Evolutionary conservation across 2,888 invertebrate genomes (phyloP).

Genomic region (Agrochola macilenta): DNA sequence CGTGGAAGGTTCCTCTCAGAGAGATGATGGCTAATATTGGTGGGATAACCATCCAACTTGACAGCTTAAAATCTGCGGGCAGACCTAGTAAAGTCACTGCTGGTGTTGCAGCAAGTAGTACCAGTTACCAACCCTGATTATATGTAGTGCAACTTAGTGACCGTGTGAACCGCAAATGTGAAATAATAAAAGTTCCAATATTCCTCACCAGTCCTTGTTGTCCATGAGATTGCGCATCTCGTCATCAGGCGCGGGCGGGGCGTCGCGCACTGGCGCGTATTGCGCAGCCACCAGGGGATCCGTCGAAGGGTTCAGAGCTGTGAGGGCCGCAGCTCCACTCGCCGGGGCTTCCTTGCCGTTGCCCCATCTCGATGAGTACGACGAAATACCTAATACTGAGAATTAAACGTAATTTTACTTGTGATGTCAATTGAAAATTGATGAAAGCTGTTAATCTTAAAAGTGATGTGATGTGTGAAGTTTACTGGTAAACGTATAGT

Average conservation of each 20-base stretch:
- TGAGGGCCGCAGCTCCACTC: conserved; percentile 89
- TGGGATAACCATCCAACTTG: not conserved
- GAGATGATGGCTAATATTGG: conserved; percentile 1
- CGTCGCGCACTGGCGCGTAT: conserved; percentile 94
- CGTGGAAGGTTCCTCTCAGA: too few relatives aligned
- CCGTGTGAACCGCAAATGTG: not conserved
- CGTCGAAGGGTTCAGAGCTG: conserved; percentile 94
- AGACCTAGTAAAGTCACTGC: not conserved
- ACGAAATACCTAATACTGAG: conserved; percentile 80
- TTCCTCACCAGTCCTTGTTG: conserved; percentile 92
- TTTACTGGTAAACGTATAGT: not conserved
- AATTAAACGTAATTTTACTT: not conserved
- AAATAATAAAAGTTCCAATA: not conserved
- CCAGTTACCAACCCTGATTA: not conserved
- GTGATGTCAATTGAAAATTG: too few relatives aligned
- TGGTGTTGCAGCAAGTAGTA: not conserved
- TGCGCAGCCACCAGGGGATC: conserved; percentile 94
- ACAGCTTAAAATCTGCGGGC: not conserved
- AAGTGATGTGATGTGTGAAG: not conserved
- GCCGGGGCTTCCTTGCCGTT: conserved; percentile 89
- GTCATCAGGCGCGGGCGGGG: conserved; percentile 92
- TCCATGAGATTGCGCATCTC: conserved; percentile 95
- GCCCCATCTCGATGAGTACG: conserved; percentile 85
- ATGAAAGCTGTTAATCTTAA: not conserved
- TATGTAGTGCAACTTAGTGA: not conserved